Base-by-base conservation (phyloP, 2,113 vertebrate species). In the Urocitellus parryii region DNA sequence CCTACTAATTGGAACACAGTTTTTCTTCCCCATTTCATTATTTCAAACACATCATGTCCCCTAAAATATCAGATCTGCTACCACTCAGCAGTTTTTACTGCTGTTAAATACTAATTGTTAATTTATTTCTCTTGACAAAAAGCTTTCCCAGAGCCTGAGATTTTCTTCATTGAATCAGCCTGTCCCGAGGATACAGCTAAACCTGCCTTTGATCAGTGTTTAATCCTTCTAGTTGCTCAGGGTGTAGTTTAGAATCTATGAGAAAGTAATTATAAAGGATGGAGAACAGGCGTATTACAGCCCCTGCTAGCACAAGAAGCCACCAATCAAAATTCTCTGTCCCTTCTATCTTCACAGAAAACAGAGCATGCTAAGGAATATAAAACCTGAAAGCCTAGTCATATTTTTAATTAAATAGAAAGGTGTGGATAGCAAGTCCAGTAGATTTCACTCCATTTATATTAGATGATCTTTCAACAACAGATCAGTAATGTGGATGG, bases 181-280 rank as follows among this genome's bases (percentile, higher is more conserved):
- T 98, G 98, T 98, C 98, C 98, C 94, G 97, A 88, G 98, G 98
- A 99, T 98, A 98, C 80, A 97, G 97, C 97, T 99, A 99, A 99
- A 99, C 98, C 98, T 98, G 97, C 97, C 98, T 99, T 99, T 99
- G 99, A 99, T 99, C 99, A 98, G 97, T 97, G 97, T 98, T 99
- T 99, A 99, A 99, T 99, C 98, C 98, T 98, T 98, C 97, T 98
- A 97, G 98, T 98, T 97, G 98, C 98, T 98, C 94, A 90, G 98
- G 97, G 88, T 98, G 90, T 81, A 97, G 93, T 98, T 98, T 97
- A 96, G 94, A 92, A 98, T 98, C 97, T 95, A 32, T 96, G 88
- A 98, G 95, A 97, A 98, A 98, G 96, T 91, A 98, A 98, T 97
- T 97, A 98, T 95, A 97, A 97, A 97, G 96, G 68, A 96, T 51